Conservation (phyloP, 1,140 invertebrate genomes). For the Brachionus paranguensis region DNA sequence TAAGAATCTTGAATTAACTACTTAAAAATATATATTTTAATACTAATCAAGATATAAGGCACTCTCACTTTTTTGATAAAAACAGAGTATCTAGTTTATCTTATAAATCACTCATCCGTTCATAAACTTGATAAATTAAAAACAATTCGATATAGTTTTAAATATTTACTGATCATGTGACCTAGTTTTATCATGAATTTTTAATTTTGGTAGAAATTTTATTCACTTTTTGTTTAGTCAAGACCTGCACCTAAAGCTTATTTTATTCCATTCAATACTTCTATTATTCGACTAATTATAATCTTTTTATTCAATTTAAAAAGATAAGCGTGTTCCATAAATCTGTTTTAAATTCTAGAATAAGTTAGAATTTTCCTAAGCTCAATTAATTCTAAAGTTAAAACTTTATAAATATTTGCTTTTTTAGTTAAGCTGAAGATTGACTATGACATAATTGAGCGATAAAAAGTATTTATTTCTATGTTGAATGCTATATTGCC, state of each 20-base stretch:
- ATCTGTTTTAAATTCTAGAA: background rate
- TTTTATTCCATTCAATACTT: background rate
- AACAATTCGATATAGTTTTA: background rate
- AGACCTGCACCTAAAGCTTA: background rate
- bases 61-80: background rate
- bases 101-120: background rate
- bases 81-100: background rate
- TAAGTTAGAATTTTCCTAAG: background rate
- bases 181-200: background rate
- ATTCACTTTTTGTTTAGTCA: background rate
- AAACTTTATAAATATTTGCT: background rate
- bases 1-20: background rate
- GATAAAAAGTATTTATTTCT: background rate
- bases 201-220: background rate
- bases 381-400: background rate
- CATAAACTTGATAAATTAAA: background rate
- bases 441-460: background rate
- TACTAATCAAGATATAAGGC: background rate
- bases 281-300: background rate
- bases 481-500: background rate
- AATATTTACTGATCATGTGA: background rate
- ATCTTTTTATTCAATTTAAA: background rate
- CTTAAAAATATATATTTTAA: background rate
- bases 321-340: background rate
- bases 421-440: background rate